Base-by-base conservation (phyloP, 2,113 vertebrate species). In the Lamprologus sp. region DNA sequence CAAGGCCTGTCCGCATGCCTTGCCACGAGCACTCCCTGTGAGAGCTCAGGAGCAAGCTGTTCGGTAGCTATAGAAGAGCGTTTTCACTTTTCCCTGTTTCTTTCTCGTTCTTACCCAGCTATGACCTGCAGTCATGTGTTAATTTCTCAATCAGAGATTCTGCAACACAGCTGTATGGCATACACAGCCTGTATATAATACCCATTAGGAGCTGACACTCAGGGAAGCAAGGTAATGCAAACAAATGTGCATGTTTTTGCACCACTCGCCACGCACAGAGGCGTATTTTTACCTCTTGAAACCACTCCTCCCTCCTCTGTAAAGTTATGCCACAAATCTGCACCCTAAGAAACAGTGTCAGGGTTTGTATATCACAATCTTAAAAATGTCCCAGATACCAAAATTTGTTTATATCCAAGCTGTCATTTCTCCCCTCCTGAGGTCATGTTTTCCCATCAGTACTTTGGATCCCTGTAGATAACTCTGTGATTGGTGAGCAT, bases 1-100 rank as follows among this genome's bases (percentile, higher is more conserved):
- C 96, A 97, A 94, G 87, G 79, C 89, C 93, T 91, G 88, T 95
- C 94, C 88, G 84, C 93, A 93, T 89, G 94, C 91, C 89, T 91
- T 68, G 89, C 93, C 92, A 93, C 82, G 79, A 93, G 91, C 90
- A 37, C 91, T 93, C 90, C 89, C 88, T 87, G 87, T 87, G 89
- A 89, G 90, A 91, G 87, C 89, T 88, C 49, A 9, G 70, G 42
- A 89, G 86, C 83, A 63, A 80, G 81, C 88, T 83, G 35, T 88
- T 94, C 86, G 47, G 92, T 88, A 94, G 92, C 93, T 81, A 88
- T 49, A 68, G 85, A 73, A 88, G 53, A 84, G 23, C 49, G 7
- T 91, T 84, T 77, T 81, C 13, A 70, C 70, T 89, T 51, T 37
- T 68, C 80, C 77, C 55, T 28, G 15, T 63, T 15, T 73, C 8